These are phyloP conservation scores for Anguilla anguilla DNA, from an alignment of 2,797 vertebrate genomes.

Conservation along the genomic window DNA sequence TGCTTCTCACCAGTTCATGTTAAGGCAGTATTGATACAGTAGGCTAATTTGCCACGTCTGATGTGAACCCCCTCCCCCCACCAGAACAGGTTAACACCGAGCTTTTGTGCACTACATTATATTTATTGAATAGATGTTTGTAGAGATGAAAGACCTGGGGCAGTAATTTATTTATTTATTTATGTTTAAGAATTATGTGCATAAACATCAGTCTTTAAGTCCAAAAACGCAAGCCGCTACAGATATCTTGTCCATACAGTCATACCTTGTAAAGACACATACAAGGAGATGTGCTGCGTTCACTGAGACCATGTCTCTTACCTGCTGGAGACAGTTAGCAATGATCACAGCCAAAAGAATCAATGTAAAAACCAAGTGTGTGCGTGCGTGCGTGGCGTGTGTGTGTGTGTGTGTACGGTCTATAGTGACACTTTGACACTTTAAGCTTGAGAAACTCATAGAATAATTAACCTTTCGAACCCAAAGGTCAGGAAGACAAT, in stretches of 20 bases:
- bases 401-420: too few relatives aligned
- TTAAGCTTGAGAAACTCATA: neutral
- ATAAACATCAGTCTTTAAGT: neutral
- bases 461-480: neutral
- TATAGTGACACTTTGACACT: too few relatives aligned
- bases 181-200: neutral
- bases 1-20: slow-evolving; percentile 10
- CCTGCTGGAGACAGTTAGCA: neutral
- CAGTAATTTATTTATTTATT: neutral
- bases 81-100: neutral
- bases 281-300: neutral
- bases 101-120: slow-evolving; percentile 12
- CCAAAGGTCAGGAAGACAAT: neutral
- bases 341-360: neutral
- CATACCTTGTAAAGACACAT: neutral
- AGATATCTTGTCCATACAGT: neutral
- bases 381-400: neutral
- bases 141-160: neutral
- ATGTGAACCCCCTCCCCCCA: neutral
- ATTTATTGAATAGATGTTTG: neutral
- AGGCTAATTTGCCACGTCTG: neutral
- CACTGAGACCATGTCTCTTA: neutral
- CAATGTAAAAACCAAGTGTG: neutral
- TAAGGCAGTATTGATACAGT: neutral
- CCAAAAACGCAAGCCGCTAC: neutral